phyloP scores from a whole-genome alignment of 2,888 invertebrate species.

The Meganola albula region DNA sequence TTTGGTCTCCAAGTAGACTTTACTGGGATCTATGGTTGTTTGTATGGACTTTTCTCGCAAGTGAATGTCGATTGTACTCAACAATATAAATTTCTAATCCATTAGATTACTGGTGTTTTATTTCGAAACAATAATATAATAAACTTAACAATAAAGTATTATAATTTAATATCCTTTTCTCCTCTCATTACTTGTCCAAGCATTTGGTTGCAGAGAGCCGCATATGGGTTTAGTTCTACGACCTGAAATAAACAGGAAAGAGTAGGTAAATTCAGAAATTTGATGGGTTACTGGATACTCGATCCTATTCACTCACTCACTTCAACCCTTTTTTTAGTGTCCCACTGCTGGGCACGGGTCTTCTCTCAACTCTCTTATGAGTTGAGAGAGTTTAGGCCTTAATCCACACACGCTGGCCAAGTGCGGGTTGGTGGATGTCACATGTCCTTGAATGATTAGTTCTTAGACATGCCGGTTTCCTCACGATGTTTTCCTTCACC shows the following conservation, averaged over 20 bases:
- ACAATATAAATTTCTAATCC: slow-evolving; percentile 77
- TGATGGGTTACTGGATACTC: too few species aligned
- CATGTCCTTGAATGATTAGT: too few species aligned
- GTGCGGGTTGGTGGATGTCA: too few species aligned
- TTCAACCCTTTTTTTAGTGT: too few species aligned
- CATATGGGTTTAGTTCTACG: slow-evolving; percentile 94
- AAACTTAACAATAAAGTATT: slow-evolving; percentile 7
- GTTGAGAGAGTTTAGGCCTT: too few species aligned
- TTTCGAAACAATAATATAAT: slow-evolving; percentile 27
- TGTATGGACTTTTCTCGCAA: slow-evolving; percentile 55
- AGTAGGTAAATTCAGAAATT: too few species aligned
- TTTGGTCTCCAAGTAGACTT: slow-evolving; percentile 32
- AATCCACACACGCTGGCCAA: too few species aligned
- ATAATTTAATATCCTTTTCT: slow-evolving; percentile 58
- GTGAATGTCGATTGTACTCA: slow-evolving; percentile 72
- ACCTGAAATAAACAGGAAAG: slow-evolving; percentile 74
- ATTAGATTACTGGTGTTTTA: slow-evolving; percentile 64
- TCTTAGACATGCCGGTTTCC: too few species aligned
- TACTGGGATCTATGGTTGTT: slow-evolving; percentile 33
- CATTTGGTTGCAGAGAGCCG: slow-evolving; percentile 97
- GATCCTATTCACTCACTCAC: too few species aligned
- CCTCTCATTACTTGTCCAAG: slow-evolving; percentile 85
- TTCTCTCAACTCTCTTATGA: too few species aligned
- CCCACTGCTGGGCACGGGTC: too few species aligned
- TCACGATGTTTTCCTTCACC: too few species aligned